A percentile compares a stretch with the other conserved stretches of the same genome.
Conservation (phyloP, 2,888 invertebrate species). For the Laothoe populi region DNA sequence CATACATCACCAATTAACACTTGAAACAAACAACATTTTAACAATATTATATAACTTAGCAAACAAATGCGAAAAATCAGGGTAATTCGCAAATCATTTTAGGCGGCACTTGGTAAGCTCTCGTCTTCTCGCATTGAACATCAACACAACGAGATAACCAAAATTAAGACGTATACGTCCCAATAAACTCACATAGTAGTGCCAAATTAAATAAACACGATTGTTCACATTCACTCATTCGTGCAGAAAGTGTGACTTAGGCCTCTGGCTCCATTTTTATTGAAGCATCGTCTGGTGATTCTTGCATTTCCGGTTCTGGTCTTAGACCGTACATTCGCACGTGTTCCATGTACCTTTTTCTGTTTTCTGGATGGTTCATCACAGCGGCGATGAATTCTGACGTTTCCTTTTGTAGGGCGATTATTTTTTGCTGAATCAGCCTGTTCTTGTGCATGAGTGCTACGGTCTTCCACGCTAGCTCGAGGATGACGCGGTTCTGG, state of each 20-base stretch:
- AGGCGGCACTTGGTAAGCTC: conserved; percentile 15
- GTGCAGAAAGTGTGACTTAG: conserved; percentile 35
- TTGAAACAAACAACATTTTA: conserved; percentile 30
- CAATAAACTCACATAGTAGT: conserved; percentile 5
- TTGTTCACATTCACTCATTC: conserved; percentile 36
- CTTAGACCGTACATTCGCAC: conserved; percentile 53
- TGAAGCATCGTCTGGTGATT: conserved; percentile 41
- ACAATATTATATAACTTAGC: conserved; percentile 35
- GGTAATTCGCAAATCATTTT: conserved; percentile 18
- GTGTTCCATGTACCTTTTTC: conserved; percentile 61
- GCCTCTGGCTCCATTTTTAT: conserved; percentile 53
- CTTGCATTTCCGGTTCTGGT: conserved; percentile 32
- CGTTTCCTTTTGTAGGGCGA: conserved; percentile 86
- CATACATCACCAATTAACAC: conserved; percentile 7
- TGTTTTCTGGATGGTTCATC: conserved; percentile 81
- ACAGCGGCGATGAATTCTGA: conserved; percentile 86
- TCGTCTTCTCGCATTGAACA: background rate
- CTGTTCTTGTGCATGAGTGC: conserved; percentile 86
- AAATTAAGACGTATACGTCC: conserved; percentile 15
- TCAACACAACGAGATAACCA: conserved; percentile 15
- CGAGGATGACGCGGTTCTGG: conserved; percentile 82
- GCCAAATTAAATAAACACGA: conserved; percentile 23
- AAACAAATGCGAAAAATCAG: conserved; percentile 17
- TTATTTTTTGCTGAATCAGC: conserved; percentile 85
- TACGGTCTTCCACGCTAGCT: conserved; percentile 87